Percentiles rank a stretch among this genome's conserved stretches.
phyloP scores from a whole-genome alignment of 2,113 vertebrate species.

The Xenopus borealis region DNA sequence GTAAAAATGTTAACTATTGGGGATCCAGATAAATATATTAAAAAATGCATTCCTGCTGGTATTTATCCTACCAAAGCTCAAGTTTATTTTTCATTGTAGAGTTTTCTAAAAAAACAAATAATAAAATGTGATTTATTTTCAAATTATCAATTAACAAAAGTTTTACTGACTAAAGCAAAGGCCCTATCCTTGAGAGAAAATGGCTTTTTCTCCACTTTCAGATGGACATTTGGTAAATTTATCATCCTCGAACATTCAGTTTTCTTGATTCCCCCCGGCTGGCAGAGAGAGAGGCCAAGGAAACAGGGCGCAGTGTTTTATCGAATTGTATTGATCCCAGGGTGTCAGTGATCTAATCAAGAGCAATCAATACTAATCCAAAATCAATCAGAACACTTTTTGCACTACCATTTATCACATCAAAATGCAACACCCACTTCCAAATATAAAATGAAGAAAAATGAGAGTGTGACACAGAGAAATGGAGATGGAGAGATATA shows the following conservation, averaged over 20 bases:
- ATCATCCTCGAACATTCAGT: slow-evolving; percentile 62
- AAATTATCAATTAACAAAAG: background rate
- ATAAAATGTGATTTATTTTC: too few species aligned
- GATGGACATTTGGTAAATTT: slow-evolving; percentile 61
- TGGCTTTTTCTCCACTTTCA: slow-evolving; percentile 55
- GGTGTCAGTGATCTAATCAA: slow-evolving; percentile 70
- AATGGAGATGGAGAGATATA: slow-evolving; percentile 40
- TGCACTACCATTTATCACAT: slow-evolving; percentile 69
- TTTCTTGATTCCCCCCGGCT: slow-evolving; percentile 52
- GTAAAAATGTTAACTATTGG: too few species aligned
- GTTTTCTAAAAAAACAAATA: too few species aligned
- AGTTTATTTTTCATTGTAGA: too few species aligned
- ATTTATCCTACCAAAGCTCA: too few species aligned
- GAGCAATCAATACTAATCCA: slow-evolving; percentile 74
- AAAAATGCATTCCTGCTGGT: too few species aligned
- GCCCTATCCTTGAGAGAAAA: slow-evolving; percentile 19
- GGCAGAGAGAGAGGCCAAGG: slow-evolving; percentile 47
- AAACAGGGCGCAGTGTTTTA: slow-evolving; percentile 59
- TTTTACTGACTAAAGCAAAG: slow-evolving; percentile 22
- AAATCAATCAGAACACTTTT: slow-evolving; percentile 70
- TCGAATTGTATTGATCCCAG: slow-evolving; percentile 68
- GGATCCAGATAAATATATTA: too few species aligned
- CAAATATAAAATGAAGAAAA: slow-evolving; percentile 51
- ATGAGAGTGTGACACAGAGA: slow-evolving; percentile 39
- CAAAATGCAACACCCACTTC: slow-evolving; percentile 66